phyloP scores from a whole-genome alignment of 2,888 invertebrate genomes.

The Drosophila diplacantha region DNA sequence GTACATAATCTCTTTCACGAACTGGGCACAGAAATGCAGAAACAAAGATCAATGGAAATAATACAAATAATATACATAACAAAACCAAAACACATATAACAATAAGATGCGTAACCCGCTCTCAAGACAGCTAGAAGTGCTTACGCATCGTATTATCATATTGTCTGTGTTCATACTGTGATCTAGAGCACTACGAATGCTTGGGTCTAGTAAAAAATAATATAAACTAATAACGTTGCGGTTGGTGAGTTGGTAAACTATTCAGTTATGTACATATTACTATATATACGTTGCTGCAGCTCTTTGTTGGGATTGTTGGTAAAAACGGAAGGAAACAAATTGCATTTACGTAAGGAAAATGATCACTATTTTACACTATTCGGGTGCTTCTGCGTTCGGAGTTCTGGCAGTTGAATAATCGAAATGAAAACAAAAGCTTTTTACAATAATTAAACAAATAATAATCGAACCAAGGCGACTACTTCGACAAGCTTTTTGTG shows the following conservation, averaged over 20 bases:
- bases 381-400: slow-evolving; percentile 35
- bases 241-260: slow-evolving; percentile 35
- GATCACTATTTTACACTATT: slow-evolving; percentile 43
- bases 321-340: slow-evolving; percentile 76
- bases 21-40: slow-evolving; percentile 40
- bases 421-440: slow-evolving; percentile 22
- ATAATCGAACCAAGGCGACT: slow-evolving; percentile 1
- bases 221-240: slow-evolving; percentile 21
- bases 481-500: slow-evolving; percentile 49
- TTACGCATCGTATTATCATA: not conserved
- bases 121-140: not conserved
- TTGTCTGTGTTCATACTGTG: slow-evolving; percentile 20
- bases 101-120: not conserved
- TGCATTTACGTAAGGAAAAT: slow-evolving; percentile 77
- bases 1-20: slow-evolving; percentile 28
- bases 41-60: slow-evolving; percentile 8
- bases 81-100: not conserved
- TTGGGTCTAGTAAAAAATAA: slow-evolving; percentile 32
- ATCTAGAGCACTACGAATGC: slow-evolving; percentile 44
- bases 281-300: slow-evolving; percentile 27
- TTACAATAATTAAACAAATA: not conserved
- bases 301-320: slow-evolving; percentile 38
- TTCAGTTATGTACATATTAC: slow-evolving; percentile 32
- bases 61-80: slow-evolving; percentile 7
- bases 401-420: slow-evolving; percentile 38